Percentiles rank a stretch among this genome's conserved stretches.
Evolutionary conservation across 2,888 invertebrate genomes (phyloP).

Genomic region (Drosophila testacea): DNA sequence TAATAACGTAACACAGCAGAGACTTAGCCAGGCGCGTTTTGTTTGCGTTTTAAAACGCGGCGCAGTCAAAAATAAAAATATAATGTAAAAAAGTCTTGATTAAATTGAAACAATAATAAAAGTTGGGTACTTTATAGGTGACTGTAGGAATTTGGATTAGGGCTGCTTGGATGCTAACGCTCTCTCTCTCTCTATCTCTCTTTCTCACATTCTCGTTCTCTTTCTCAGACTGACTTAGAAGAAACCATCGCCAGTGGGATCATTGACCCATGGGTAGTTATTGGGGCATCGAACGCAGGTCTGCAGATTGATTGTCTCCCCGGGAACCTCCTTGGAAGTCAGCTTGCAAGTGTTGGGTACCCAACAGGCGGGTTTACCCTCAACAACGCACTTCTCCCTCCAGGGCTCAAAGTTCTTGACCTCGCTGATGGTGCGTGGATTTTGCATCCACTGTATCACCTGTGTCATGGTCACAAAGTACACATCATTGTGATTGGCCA

Average conservation of each 20-base stretch:
- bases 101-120: constrained; percentile 48
- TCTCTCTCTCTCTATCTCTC: constrained; percentile 25
- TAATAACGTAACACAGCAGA: constrained; percentile 85
- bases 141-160: constrained; percentile 60
- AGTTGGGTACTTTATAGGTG: constrained; percentile 41
- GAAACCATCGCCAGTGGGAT: constrained; percentile 91
- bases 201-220: constrained; percentile 52
- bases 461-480: constrained; percentile 98
- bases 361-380: constrained; percentile 93
- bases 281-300: constrained; percentile 97
- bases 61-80: constrained; percentile 61
- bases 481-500: constrained; percentile 94
- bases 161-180: constrained; percentile 51
- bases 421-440: constrained; percentile 93
- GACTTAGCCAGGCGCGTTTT: constrained; percentile 72
- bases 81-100: constrained; percentile 66
- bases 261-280: constrained; percentile 97
- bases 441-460: constrained; percentile 98
- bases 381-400: constrained; percentile 97
- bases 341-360: constrained; percentile 96
- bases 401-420: constrained; percentile 97
- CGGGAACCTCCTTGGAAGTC: constrained; percentile 96
- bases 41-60: constrained; percentile 43
- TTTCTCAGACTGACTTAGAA: constrained; percentile 88
- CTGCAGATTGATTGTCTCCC: constrained; percentile 96